A percentile compares a stretch with the other conserved stretches of the same genome.
Evolutionary conservation across 1,140 invertebrate species (phyloP).

Genomic region (Tribolium madens): DNA sequence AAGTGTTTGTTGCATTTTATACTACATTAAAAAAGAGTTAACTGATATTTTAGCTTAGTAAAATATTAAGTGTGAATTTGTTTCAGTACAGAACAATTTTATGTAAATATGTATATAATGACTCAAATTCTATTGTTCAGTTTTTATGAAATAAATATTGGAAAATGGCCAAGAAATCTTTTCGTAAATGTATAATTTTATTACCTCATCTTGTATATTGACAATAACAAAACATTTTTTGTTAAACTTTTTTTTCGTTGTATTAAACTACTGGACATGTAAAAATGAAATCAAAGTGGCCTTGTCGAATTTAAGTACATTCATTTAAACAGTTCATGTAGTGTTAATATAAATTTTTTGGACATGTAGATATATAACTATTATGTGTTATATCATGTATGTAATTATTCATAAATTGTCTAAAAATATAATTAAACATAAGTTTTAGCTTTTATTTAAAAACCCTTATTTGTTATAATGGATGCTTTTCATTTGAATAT

Average conservation of each 20-base stretch:
- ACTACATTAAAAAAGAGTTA: slow-evolving; percentile 12
- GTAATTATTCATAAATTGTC: slow-evolving; percentile 53
- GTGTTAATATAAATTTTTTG: slow-evolving; percentile 53
- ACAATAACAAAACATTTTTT: slow-evolving; percentile 26
- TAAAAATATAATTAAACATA: slow-evolving; percentile 48
- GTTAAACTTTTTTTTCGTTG: slow-evolving; percentile 44
- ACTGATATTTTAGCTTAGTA: slow-evolving; percentile 9
- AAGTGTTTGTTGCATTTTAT: slow-evolving; percentile 37
- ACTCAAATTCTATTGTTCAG: slow-evolving; percentile 53
- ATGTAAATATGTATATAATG: slow-evolving; percentile 61
- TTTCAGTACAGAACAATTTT: slow-evolving; percentile 16
- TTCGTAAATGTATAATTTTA: slow-evolving; percentile 41
- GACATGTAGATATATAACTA: slow-evolving; percentile 51
- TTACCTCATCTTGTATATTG: slow-evolving; percentile 42
- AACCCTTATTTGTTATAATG: no score
- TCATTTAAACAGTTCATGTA: slow-evolving; percentile 46
- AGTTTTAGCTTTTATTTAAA: slow-evolving; percentile 51
- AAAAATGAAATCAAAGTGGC: slow-evolving; percentile 58
- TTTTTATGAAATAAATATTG: slow-evolving; percentile 23
- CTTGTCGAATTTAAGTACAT: slow-evolving; percentile 57
- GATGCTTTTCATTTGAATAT: no score
- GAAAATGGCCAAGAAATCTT: slow-evolving; percentile 46
- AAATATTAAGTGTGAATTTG: slow-evolving; percentile 12
- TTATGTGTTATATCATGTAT: slow-evolving; percentile 61
- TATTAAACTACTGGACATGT: slow-evolving; percentile 50